phyloP scores from a whole-genome alignment of 2,113 vertebrate genomes.

The Sterna hirundo region DNA sequence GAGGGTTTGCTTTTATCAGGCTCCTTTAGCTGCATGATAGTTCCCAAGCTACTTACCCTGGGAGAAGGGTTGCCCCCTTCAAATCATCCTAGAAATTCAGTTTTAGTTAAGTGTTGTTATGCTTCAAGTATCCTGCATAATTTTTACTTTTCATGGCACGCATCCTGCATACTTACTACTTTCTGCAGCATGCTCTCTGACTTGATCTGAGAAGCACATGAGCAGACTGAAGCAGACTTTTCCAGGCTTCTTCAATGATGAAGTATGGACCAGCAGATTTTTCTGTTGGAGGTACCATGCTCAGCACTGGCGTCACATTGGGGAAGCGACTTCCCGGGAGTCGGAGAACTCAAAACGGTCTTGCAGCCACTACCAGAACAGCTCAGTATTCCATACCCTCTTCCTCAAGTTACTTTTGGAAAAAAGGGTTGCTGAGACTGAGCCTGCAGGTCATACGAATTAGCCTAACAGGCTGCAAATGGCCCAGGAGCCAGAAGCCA shows the following conservation, averaged over 20 bases:
- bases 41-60: not conserved
- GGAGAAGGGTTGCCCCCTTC: not conserved
- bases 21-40: not conserved
- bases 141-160: not conserved
- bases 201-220: not conserved
- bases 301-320: not conserved
- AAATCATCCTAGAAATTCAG: not conserved
- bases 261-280: not conserved
- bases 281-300: not conserved
- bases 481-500: not conserved
- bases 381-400: not conserved
- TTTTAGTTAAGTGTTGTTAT: not conserved
- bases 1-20: not conserved
- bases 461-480: not conserved
- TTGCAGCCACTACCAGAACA: not conserved
- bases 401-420: not conserved
- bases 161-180: not conserved
- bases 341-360: not conserved
- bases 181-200: not conserved
- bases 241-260: not conserved
- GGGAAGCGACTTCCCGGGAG: not conserved
- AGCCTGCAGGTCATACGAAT: not conserved
- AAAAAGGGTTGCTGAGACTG: not conserved
- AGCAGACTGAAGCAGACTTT: not conserved
- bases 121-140: not conserved